Evolutionary conservation across 2,113 vertebrate genomes (phyloP).

Genomic region (Romanogobio albipinnatus): DNA sequence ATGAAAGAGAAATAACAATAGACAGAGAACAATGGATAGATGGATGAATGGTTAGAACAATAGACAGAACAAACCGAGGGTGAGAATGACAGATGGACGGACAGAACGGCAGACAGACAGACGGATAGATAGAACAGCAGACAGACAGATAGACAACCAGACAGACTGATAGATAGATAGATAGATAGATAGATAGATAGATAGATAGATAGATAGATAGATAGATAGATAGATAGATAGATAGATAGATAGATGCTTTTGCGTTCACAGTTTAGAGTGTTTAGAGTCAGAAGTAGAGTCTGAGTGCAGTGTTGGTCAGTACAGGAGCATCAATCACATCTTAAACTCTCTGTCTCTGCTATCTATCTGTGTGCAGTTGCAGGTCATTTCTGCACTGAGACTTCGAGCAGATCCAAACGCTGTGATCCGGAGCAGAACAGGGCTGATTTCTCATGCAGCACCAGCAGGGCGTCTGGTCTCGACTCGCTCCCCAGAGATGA

Average conservation of each 20-base stretch:
- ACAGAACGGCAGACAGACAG: neutral
- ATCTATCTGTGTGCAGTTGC: slow-evolving; percentile 7
- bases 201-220: neutral
- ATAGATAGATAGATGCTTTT: neutral
- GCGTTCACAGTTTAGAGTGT: neutral
- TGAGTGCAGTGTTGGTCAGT: neutral
- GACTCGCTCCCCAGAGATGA: slow-evolving; percentile 44
- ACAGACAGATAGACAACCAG: neutral
- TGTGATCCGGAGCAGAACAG: neutral
- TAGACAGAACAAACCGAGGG: too few species aligned
- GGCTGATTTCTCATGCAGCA: slow-evolving; percentile 46
- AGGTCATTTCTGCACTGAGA: neutral
- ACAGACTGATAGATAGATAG: neutral
- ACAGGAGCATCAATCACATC: neutral
- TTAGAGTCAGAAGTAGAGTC: neutral
- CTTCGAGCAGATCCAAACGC: neutral
- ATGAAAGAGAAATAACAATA: too few species aligned
- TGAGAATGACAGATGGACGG: too few species aligned
- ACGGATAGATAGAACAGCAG: neutral
- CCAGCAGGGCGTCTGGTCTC: slow-evolving; percentile 36
- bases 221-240: neutral
- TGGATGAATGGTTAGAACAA: too few species aligned
- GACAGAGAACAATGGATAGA: too few species aligned
- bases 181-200: neutral
- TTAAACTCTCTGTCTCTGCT: neutral